Conservation (phyloP, 1,140 invertebrate genomes). For the Zaprionus gabonicus region DNA sequence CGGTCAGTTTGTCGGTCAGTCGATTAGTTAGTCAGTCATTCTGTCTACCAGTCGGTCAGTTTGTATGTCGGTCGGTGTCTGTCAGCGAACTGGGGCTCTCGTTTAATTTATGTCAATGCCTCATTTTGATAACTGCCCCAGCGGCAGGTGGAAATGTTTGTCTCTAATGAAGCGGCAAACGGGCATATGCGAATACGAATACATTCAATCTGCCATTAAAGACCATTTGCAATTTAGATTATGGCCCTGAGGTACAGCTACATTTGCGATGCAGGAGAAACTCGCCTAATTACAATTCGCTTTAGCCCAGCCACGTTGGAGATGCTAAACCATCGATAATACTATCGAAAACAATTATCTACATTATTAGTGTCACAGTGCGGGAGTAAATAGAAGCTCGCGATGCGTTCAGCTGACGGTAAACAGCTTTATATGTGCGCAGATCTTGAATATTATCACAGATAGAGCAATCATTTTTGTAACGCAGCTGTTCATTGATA, state of each 20-base stretch:
- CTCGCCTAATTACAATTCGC: slow-evolving; percentile 26
- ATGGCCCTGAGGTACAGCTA: slow-evolving; percentile 37
- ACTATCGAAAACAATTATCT: slow-evolving; percentile 17
- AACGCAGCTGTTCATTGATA: neutral
- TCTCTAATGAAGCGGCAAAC: slow-evolving; percentile 67
- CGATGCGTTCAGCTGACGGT: too few relatives aligned
- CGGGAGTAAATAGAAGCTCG: neutral
- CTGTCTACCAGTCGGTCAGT: neutral
- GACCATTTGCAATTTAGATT: slow-evolving; percentile 55
- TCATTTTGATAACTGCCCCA: slow-evolving; percentile 66
- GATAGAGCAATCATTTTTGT: neutral
- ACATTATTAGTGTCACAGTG: neutral
- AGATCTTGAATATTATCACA: neutral
- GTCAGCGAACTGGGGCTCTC: slow-evolving; percentile 38
- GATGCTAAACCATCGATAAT: slow-evolving; percentile 2
- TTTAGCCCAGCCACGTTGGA: slow-evolving; percentile 3
- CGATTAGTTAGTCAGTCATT: slow-evolving; percentile 2
- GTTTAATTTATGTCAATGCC: slow-evolving; percentile 72
- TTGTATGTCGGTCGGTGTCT: neutral
- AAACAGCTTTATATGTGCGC: neutral
- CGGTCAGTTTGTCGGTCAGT: slow-evolving; percentile 20
- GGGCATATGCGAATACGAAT: slow-evolving; percentile 30
- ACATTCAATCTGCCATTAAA: slow-evolving; percentile 46
- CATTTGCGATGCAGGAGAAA: slow-evolving; percentile 20
- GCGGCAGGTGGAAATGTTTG: slow-evolving; percentile 40